Evolutionary conservation across 2,797 vertebrate species (phyloP).

Genomic region (Leucoraja ocellata): DNA sequence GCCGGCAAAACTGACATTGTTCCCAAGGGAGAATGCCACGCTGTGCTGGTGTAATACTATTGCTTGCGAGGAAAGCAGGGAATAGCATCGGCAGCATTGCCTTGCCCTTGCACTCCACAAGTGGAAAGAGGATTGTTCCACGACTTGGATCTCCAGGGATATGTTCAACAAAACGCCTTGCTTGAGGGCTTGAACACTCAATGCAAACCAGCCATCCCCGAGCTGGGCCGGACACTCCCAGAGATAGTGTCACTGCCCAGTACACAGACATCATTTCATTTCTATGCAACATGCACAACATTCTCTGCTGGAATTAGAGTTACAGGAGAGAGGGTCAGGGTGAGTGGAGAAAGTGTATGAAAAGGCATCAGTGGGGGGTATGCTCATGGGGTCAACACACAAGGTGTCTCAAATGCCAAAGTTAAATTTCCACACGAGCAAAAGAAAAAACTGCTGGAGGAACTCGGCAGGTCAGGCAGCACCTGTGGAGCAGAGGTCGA

Average conservation of each 20-base stretch:
- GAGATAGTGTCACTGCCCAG: background rate
- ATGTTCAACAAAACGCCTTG: background rate
- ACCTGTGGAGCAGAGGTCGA: too few species aligned
- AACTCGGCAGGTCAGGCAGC: too few species aligned
- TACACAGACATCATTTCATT: background rate
- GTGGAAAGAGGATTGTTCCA: background rate
- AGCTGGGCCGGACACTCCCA: background rate
- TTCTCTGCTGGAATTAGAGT: background rate
- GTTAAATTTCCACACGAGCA: background rate
- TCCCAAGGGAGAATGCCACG: background rate
- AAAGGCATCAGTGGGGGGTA: background rate
- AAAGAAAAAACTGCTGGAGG: too few species aligned
- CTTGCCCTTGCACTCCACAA: background rate
- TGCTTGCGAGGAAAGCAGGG: too few species aligned
- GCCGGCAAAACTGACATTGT: background rate
- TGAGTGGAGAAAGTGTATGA: background rate
- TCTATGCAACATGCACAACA: too few species aligned
- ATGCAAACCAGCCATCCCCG: background rate
- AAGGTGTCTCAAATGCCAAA: background rate
- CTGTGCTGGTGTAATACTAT: background rate
- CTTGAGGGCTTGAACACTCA: background rate
- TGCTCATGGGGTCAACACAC: too few species aligned
- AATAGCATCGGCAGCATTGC: too few species aligned
- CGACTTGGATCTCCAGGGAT: background rate
- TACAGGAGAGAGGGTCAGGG: background rate